Evolutionary conservation across 2,797 vertebrate species (phyloP), one percentile per base, ranked within the genome.

Genomic region (Adelosebastes latens): DNA sequence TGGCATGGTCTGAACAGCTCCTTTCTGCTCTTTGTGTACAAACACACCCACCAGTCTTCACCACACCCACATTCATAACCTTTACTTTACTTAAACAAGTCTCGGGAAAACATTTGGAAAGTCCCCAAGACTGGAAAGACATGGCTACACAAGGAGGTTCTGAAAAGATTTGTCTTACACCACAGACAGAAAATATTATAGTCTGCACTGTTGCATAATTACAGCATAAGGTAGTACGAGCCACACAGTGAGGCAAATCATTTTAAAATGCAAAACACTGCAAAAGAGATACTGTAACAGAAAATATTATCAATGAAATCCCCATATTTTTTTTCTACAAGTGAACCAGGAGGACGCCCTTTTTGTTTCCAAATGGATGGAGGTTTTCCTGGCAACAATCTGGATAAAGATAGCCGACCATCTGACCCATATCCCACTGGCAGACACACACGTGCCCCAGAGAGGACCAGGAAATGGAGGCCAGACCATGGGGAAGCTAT

Each of bases 391-490:
- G 89, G 90, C 87, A 89, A 64, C 10, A 27, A 75, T 75, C 67
- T 84, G 71, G 80, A 87, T 90, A 89, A 94, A 93, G 92, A 94
- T 90, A 92, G 89, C 64, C 60, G 84, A 88, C 92, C 94, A 95
- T 95, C 94, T 94, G 95, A 96, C 93, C 93, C 89, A 93, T 86
- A 92, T 95, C 93, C 89, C 91, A 94, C 94, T 91, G 90, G 87
- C 92, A 91, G 91, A 92, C 93, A 92, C 75, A 86, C 82, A 90
- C 88, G 85, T 93, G 91, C 90, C 93, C 87, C 85, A 88, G 87
- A 93, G 92, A 91, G 89, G 87, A 89, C 84, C 92, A 94, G 95
- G 94, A 95, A 95, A 93, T 94, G 82, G 86, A 94, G 90, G 84
- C 77, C 81, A 93, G 90, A 86, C 93, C 92, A 91, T 68, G 71